Conservation (phyloP, 2,113 vertebrate species). For the Seriola dumerili region DNA sequence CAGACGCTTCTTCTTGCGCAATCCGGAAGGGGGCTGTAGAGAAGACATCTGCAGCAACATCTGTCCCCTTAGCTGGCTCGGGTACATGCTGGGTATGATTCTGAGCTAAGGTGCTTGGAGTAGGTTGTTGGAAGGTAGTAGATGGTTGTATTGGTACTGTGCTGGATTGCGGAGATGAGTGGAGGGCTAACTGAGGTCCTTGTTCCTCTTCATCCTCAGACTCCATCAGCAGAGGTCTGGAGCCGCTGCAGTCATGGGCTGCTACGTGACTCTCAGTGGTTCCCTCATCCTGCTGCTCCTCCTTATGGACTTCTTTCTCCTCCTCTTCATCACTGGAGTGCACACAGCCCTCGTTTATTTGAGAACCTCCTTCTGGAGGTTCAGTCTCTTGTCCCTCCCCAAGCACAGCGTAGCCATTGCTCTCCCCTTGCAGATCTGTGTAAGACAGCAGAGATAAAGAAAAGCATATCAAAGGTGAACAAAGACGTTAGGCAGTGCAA, state of each 20-base stretch:
- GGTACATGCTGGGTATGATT: slow-evolving; percentile 64
- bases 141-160: slow-evolving; percentile 38
- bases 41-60: slow-evolving; percentile 86
- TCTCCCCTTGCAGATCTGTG: slow-evolving; percentile 75
- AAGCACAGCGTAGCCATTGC: slow-evolving; percentile 77
- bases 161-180: slow-evolving; percentile 12
- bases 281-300: slow-evolving; percentile 47
- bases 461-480: slow-evolving; percentile 23
- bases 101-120: slow-evolving; percentile 32
- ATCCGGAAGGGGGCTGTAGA: slow-evolving; percentile 90
- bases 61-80: slow-evolving; percentile 51
- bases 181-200: slow-evolving; percentile 20
- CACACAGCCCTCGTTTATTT: slow-evolving; percentile 82
- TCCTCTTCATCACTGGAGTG: slow-evolving; percentile 95
- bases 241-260: slow-evolving; percentile 91
- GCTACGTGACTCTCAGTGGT: slow-evolving; percentile 84
- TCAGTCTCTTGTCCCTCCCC: slow-evolving; percentile 63
- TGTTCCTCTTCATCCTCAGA: slow-evolving; percentile 93
- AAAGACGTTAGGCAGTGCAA: background rate
- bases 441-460: slow-evolving; percentile 53
- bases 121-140: slow-evolving; percentile 35
- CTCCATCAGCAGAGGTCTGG: slow-evolving; percentile 93
- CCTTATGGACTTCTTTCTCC: slow-evolving; percentile 78
- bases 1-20: slow-evolving; percentile 79
- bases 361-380: slow-evolving; percentile 26